These are phyloP conservation scores for fruit fly (Drosophila melanogaster) DNA, from an alignment of 1,140 invertebrate genomes.

Conservation along the genomic window DNA sequence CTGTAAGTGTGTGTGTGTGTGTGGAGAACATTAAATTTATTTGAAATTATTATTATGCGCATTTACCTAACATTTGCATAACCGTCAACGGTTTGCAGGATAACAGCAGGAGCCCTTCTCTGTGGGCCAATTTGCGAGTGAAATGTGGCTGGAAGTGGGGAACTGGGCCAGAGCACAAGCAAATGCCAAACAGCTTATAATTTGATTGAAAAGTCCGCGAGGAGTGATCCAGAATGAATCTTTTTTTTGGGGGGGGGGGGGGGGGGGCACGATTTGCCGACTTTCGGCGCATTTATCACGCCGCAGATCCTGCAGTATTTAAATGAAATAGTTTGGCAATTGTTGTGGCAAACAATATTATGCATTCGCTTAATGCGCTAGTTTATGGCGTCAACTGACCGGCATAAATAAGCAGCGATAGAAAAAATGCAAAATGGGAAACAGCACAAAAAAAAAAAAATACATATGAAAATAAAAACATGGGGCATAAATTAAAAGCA, in stretches of 20 bases:
- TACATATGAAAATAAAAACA: conserved; percentile 27
- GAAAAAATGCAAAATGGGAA: conserved; percentile 12
- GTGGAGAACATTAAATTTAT: conserved; percentile 58
- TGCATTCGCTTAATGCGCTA: conserved; percentile 44
- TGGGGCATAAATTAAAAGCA: conserved; percentile 48
- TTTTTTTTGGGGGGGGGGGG: no score
- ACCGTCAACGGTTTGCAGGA: conserved; percentile 36
- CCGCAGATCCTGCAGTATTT: conserved; percentile 4
- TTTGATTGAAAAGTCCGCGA: conserved; percentile 48
- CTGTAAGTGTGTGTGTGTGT: conserved; percentile 22
- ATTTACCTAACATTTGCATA: conserved; percentile 65
- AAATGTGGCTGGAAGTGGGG: conserved; percentile 13
- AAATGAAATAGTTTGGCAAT: conserved; percentile 43
- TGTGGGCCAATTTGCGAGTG: conserved; percentile 34
- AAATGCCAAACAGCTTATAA: conserved; percentile 42
- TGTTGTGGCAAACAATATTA: conserved; percentile 31
- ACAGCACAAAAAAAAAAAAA: conserved; percentile 13
- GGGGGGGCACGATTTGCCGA: background rate
- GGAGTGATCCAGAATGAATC: conserved; percentile 15
- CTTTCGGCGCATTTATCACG: conserved; percentile 35
- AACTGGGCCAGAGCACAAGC: conserved; percentile 26
- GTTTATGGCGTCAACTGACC: conserved; percentile 49
- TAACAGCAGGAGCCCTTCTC: conserved; percentile 4
- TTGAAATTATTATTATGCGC: conserved; percentile 65
- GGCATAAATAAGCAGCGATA: conserved; percentile 33